Evolutionary conservation across 2,888 invertebrate species (phyloP).

Genomic region (Sabatieria punctata): DNA sequence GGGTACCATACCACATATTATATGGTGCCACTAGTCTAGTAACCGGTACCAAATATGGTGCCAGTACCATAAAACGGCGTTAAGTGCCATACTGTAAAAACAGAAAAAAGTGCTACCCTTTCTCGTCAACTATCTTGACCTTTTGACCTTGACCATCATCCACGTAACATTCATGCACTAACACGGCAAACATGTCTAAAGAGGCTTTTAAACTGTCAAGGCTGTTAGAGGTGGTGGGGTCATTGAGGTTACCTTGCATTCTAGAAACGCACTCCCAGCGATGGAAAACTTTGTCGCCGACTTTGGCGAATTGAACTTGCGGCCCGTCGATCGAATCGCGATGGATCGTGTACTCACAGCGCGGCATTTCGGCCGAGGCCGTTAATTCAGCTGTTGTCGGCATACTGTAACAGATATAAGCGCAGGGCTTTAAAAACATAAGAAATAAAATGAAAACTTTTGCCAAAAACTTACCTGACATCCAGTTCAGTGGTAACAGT

Average conservation of each 20-base stretch:
- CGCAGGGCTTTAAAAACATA: not conserved
- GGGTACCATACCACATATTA: no score
- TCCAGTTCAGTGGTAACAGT: conserved; percentile 21
- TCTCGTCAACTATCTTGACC: conserved; percentile 19
- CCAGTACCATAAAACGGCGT: no score
- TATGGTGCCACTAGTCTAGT: no score
- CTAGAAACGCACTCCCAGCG: conserved; percentile 7
- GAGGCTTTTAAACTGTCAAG: not conserved
- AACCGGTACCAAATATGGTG: no score
- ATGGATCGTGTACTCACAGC: conserved; percentile 12
- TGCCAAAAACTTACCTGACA: conserved; percentile 16
- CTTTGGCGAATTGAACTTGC: conserved; percentile 5
- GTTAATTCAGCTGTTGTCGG: conserved; percentile 12
- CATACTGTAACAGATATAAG: conserved; percentile 9
- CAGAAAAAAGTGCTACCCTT: no score
- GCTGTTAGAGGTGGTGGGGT: not conserved
- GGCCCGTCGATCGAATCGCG: conserved; percentile 7
- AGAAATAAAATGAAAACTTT: not conserved
- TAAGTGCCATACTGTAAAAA: no score
- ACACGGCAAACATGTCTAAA: conserved; percentile 13
- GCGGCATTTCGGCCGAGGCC: conserved; percentile 9
- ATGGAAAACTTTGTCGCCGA: conserved; percentile 11
- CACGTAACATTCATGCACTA: conserved; percentile 25
- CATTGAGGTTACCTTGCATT: not conserved
- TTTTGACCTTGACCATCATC: conserved; percentile 23